phyloP scores from a whole-genome alignment of 2,113 vertebrate genomes.

The Syrrhaptes paradoxus region DNA sequence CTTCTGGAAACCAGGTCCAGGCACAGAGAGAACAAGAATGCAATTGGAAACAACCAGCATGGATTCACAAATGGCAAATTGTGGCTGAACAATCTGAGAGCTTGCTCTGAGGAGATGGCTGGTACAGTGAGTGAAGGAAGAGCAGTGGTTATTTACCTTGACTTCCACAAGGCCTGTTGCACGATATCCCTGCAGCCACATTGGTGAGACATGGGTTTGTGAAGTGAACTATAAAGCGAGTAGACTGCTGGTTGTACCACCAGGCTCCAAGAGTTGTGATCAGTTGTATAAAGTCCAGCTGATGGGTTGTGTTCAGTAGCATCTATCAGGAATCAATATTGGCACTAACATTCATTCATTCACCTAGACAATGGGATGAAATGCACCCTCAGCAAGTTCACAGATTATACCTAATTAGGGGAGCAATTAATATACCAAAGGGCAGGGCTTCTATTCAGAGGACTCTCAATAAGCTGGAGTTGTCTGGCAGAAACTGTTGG shows the following conservation, averaged over 20 bases:
- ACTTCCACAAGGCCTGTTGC: background rate
- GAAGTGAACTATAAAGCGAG: background rate
- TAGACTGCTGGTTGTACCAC: fast-evolving
- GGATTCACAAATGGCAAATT: background rate
- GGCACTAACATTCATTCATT: background rate
- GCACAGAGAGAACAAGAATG: background rate
- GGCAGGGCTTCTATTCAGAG: background rate
- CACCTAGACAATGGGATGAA: background rate
- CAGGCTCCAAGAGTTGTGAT: background rate
- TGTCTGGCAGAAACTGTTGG: background rate
- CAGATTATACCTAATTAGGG: background rate
- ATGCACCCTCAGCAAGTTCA: background rate
- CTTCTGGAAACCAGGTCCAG: background rate
- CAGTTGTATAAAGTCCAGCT: background rate
- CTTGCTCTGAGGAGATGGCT: background rate
- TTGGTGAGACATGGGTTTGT: background rate
- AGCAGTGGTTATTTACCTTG: background rate
- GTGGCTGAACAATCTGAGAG: background rate
- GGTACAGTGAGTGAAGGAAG: background rate
- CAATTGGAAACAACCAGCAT: background rate
- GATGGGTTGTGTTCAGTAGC: background rate
- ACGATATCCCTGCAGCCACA: background rate
- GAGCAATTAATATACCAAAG: background rate
- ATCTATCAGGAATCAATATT: background rate
- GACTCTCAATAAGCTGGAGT: background rate